Base-by-base conservation (phyloP, 1,140 invertebrate genomes). In the Pomacea maculata region DNA sequence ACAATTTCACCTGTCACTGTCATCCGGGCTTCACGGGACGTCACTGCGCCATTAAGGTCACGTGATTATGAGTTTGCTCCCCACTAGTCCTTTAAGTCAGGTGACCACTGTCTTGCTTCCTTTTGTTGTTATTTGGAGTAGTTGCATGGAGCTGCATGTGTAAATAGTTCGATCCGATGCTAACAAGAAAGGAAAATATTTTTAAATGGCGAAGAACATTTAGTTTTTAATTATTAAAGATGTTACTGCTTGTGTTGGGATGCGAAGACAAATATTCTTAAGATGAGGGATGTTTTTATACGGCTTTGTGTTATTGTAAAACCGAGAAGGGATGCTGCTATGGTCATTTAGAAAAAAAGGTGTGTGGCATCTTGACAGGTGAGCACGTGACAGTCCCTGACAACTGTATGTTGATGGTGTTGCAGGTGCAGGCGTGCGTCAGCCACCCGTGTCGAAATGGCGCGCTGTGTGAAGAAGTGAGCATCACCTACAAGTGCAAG, bases 401-500 rank as follows among this genome's bases (percentile, higher is more conserved):
- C 34, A 45, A 45, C 34, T 2, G 34, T 45, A 45, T 45, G 34
- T 0, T 45, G 34, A 45, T 45, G 3, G 34, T 45, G 34, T 68
- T 68, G 9, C 75, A 78, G 77, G 54, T 78, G 45, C 77, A 78
- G 11, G 67, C n/a, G 19, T 78, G 77, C 52, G 14, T 67, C 19
- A 71, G 29, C 83, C 95, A 94, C 0, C 97, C 97, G 0, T 98
- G 97, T 87, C 94, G 95, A 85, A 98, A 98, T 87, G 96, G 96
- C 10, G 97, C 97, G 0, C 93, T 95, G 15, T 98, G 97, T 87
- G 95, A 94, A 0, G 85, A 86, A 45, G 45, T 61, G 29, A 65
- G 76, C 3, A 77, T 81, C 34, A 71, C 61, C 9, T 85, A 74
- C 70, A 75, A 76, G 67, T 85, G 84, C 79, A 52, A 64, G 1